These are phyloP conservation scores for Bettongia penicillata DNA, from an alignment of 2,113 vertebrate species.

Conservation along the genomic window DNA sequence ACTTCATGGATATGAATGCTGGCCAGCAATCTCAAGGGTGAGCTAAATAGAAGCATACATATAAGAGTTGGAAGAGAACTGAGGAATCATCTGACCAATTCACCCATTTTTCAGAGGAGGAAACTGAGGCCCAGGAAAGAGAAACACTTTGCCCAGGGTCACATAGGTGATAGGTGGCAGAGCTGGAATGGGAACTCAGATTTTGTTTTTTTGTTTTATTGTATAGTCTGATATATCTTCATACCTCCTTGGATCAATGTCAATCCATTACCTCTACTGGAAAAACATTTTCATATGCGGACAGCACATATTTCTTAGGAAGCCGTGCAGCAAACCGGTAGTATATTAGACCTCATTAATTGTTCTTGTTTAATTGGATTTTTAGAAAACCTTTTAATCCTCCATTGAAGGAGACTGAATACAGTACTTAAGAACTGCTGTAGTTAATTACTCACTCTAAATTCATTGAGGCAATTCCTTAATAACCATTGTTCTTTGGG, in stretches of 20 bases:
- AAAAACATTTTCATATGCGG: background rate
- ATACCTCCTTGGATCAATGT: background rate
- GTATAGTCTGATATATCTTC: background rate
- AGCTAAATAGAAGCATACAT: background rate
- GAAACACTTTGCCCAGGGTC: background rate
- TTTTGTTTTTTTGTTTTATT: background rate
- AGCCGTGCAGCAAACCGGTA: background rate
- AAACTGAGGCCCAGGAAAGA: background rate
- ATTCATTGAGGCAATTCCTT: slow-evolving; percentile 18
- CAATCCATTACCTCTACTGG: background rate
- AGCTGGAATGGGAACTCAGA: background rate
- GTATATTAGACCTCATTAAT: accelerated
- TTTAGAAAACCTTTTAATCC: slow-evolving; percentile 32
- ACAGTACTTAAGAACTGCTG: background rate
- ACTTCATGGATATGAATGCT: background rate
- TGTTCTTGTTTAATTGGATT: background rate
- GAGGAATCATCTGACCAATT: background rate
- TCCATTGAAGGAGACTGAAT: background rate
- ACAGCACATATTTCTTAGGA: background rate
- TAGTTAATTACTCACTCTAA: background rate
- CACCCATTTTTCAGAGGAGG: background rate
- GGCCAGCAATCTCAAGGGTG: background rate
- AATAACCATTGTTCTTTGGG: slow-evolving; percentile 25
- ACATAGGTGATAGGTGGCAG: background rate
- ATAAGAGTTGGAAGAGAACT: background rate